Evolutionary conservation across 2,113 vertebrate genomes (phyloP), one percentile per base, ranked within the genome.

Genomic region (Anoplopoma fimbria): DNA sequence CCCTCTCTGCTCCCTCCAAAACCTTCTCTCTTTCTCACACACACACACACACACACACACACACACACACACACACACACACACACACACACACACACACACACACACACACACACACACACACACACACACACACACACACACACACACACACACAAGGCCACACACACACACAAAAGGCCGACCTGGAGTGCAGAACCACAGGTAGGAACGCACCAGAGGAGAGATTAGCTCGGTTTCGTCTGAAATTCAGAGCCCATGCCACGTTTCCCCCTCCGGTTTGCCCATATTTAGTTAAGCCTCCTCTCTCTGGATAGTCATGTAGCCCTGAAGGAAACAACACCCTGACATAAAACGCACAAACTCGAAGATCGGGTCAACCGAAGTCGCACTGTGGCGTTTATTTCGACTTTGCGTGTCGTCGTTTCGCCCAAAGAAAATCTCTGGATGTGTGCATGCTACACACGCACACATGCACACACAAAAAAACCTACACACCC

Each of bases 1-100:
- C 85, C 84, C 73, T 73, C 81, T 88, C 86, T 71, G 89, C 83
- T 90, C 83, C 86, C 89, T 92, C 88, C 82, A 86, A 84, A 91
- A 88, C 33, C 36, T 33, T 82, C 69, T 73, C 57, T 79, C 88
- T 73, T 42, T 75, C 27, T 13, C 25, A 31, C 71, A 64, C 42
- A 64, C 69, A 69, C 85, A 82, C 49, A 75, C 27, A 27, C 25
- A 31, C 71, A 64, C 42, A 64, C 69, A 69, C 85, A 82, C 49
- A 75, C 27, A 27, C 25, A 31, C 71, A 64, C 42, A 64, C 69
- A 69, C 85, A 82, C 49, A 75, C 27, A 27, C 25, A 31, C 71
- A 64, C 42, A 64, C 69, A 69, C 85, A 82, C 49, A 75, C 27
- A 27, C 25, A 31, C 71, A 64, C 42, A 64, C 69, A 69, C 85